Conservation (phyloP, 2,888 invertebrate genomes). For the Timandra comae region DNA sequence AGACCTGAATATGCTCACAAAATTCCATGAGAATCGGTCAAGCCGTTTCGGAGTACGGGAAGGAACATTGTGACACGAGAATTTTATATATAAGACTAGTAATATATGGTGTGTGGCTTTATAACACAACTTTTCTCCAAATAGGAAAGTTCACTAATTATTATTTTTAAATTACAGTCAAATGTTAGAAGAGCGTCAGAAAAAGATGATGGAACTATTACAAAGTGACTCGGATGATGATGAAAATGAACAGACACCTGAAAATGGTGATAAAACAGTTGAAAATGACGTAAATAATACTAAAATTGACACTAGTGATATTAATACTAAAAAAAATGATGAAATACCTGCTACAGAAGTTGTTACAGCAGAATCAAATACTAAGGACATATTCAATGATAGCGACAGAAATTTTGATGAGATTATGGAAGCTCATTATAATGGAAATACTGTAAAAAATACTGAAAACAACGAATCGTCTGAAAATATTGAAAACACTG, state of each 20-base stretch:
- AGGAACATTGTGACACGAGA: too few species aligned
- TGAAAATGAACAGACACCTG: conserved; percentile 5
- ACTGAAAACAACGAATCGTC: conserved; percentile 6
- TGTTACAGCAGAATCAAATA: neutral
- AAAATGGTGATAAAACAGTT: conserved; percentile 12
- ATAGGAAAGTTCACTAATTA: too few species aligned
- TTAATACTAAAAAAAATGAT: neutral
- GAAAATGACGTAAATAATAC: conserved; percentile 1
- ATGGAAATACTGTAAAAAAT: neutral
- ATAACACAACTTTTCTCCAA: too few species aligned
- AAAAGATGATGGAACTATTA: conserved; percentile 84
- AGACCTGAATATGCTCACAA: too few species aligned
- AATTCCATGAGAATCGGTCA: too few species aligned
- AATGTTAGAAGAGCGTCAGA: conserved; percentile 82
- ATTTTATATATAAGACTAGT: too few species aligned
- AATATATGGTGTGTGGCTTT: too few species aligned
- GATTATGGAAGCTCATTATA: too few species aligned
- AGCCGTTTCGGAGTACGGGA: too few species aligned
- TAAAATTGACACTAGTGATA: neutral
- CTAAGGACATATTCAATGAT: neutral
- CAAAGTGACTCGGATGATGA: conserved; percentile 77
- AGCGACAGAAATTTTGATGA: neutral
- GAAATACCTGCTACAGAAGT: conserved; percentile 2
- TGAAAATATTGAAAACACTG: conserved; percentile 7
- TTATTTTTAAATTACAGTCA: conserved; percentile 76